Percentiles rank a stretch among this genome's conserved stretches.
Evolutionary conservation across 2,797 vertebrate genomes (phyloP).

Genomic region (Xenops minutus): DNA sequence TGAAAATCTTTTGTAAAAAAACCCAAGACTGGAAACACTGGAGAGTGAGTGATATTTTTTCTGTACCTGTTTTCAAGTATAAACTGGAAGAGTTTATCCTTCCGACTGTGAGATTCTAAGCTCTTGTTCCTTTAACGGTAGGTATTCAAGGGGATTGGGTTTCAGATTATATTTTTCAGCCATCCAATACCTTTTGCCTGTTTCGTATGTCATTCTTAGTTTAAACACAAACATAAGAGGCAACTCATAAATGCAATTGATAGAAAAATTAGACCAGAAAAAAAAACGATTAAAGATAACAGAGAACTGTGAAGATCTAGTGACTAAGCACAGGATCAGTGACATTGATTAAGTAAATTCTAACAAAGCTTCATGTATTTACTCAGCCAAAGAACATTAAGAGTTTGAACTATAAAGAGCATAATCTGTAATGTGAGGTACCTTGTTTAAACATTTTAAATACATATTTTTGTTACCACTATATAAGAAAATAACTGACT

Average conservation of each 20-base stretch:
- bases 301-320: background rate
- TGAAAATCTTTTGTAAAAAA: background rate
- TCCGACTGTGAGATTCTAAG: background rate
- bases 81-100: background rate
- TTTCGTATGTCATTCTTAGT: background rate
- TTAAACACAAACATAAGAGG: background rate
- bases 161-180: background rate
- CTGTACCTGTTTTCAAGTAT: background rate
- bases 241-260: background rate
- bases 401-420: background rate
- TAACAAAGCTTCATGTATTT: background rate
- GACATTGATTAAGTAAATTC: background rate
- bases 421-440: background rate
- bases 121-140: background rate
- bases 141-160: background rate
- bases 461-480: background rate
- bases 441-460: background rate
- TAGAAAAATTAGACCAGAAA: background rate
- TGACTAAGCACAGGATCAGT: background rate
- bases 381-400: background rate
- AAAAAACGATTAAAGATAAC: background rate
- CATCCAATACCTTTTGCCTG: accelerated
- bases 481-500: background rate
- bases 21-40: background rate
- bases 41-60: background rate